Conservation (phyloP, 2,797 vertebrate species). For the Hybognathus amarus region DNA sequence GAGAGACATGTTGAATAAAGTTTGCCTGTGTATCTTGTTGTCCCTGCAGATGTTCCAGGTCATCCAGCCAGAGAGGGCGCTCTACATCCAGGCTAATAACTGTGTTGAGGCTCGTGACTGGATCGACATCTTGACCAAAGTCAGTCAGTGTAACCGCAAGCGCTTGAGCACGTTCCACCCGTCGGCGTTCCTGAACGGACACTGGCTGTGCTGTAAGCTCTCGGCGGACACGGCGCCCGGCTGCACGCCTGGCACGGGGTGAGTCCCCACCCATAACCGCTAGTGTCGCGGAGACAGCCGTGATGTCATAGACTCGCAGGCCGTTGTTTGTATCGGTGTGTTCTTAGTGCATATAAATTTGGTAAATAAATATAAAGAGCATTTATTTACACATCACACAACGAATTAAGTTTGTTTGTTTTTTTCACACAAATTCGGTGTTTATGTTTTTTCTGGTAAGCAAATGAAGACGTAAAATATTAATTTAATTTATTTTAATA, state of each 20-base stretch:
- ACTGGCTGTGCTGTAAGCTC: conserved; percentile 97
- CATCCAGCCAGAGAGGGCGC: conserved; percentile 93
- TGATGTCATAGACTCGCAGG: too few species aligned
- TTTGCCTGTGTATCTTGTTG: background rate
- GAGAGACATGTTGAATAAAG: too few species aligned
- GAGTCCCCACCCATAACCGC: conserved; percentile 51
- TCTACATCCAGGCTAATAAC: conserved; percentile 99
- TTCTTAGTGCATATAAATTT: too few species aligned
- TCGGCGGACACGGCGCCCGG: conserved; percentile 87
- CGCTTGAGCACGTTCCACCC: conserved; percentile 95
- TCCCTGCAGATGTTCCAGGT: conserved; percentile 95
- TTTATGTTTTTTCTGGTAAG: too few species aligned
- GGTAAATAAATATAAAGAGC: too few species aligned
- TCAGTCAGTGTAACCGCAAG: conserved; percentile 97
- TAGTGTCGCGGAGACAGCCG: too few species aligned
- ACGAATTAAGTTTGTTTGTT: too few species aligned
- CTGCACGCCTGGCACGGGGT: conserved; percentile 96
- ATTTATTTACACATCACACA: too few species aligned
- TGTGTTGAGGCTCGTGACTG: conserved; percentile 98
- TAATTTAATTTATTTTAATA: too few species aligned
- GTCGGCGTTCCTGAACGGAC: conserved; percentile 95
- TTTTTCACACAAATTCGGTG: too few species aligned
- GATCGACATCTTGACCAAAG: conserved; percentile 98
- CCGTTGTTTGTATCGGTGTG: too few species aligned
- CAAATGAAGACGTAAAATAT: too few species aligned